Evolutionary conservation across 2,113 vertebrate genomes (phyloP).

Genomic region (Apeltes quadracus): DNA sequence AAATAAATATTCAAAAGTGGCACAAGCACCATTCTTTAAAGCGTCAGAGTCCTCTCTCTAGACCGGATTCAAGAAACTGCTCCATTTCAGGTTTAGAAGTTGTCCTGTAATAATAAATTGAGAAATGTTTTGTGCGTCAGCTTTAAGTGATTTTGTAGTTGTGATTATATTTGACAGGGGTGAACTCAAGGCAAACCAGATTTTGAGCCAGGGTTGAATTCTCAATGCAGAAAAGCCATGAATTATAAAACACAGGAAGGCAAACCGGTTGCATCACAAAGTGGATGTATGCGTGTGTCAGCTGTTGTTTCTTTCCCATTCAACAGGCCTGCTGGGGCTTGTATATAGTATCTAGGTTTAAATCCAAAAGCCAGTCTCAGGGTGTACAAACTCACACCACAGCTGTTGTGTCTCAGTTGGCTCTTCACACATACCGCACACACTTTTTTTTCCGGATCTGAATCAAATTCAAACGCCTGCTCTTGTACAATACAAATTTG

Average conservation of each 20-base stretch:
- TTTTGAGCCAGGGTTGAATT: neutral
- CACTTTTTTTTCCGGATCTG: conserved; percentile 22
- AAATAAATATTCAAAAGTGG: neutral
- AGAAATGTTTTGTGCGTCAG: neutral
- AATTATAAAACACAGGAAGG: conserved; percentile 32
- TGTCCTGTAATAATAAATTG: neutral
- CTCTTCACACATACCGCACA: conserved; percentile 14
- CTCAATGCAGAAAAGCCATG: neutral
- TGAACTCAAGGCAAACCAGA: neutral
- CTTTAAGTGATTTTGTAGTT: conserved; percentile 10
- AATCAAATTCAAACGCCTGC: conserved; percentile 31
- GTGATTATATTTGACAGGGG: neutral
- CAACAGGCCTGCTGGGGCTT: conserved; percentile 50
- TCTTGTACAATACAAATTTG: conserved; percentile 26
- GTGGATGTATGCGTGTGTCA: conserved; percentile 6
- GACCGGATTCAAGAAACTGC: neutral
- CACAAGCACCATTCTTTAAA: neutral
- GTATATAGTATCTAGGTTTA: conserved; percentile 48
- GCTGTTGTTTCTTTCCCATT: conserved; percentile 28
- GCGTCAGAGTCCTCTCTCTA: neutral
- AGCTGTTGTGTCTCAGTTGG: conserved; percentile 40
- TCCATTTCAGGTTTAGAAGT: neutral
- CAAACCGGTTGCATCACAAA: conserved; percentile 43
- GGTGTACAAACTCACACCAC: conserved; percentile 34
- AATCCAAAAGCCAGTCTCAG: conserved; percentile 42